A percentile compares a stretch with the other conserved stretches of the same genome.
phyloP scores from a whole-genome alignment of 2,113 vertebrate genomes.

The Grus americana region DNA sequence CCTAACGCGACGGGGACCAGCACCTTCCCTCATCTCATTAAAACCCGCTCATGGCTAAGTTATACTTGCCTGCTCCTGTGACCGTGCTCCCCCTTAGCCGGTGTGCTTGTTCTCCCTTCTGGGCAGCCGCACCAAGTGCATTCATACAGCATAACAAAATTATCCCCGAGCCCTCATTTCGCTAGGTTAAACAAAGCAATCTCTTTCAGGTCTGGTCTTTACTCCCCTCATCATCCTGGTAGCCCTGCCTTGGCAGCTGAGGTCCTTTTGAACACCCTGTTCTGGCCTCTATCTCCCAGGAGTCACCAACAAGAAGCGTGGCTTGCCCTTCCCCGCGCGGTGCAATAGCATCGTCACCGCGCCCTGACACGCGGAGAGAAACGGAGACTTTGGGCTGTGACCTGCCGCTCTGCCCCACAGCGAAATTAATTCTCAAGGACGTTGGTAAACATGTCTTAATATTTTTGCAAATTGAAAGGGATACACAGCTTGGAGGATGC shows the following conservation, averaged over 20 bases:
- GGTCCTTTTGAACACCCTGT: neutral
- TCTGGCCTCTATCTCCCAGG: neutral
- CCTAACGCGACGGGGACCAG: fast-evolving
- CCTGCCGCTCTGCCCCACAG: fast-evolving
- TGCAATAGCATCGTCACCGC: fast-evolving
- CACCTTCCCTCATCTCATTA: fast-evolving
- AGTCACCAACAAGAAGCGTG: neutral
- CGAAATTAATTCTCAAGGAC: neutral
- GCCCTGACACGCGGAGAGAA: fast-evolving
- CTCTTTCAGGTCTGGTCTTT: neutral
- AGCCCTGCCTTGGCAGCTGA: neutral
- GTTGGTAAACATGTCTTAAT: fast-evolving
- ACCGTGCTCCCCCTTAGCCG: neutral
- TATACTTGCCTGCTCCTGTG: neutral
- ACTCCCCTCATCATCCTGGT: no score
- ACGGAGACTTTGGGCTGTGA: fast-evolving
- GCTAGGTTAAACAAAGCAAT: neutral
- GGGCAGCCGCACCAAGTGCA: no score
- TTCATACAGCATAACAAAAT: neutral
- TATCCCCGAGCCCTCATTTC: neutral
- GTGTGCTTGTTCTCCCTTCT: neutral
- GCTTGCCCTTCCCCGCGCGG: neutral
- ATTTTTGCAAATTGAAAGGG: neutral
- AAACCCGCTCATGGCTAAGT: no score
- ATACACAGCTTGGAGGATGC: neutral